Base-by-base conservation (phyloP, 2,888 invertebrate species). In the Halocaridina rubra region DNA sequence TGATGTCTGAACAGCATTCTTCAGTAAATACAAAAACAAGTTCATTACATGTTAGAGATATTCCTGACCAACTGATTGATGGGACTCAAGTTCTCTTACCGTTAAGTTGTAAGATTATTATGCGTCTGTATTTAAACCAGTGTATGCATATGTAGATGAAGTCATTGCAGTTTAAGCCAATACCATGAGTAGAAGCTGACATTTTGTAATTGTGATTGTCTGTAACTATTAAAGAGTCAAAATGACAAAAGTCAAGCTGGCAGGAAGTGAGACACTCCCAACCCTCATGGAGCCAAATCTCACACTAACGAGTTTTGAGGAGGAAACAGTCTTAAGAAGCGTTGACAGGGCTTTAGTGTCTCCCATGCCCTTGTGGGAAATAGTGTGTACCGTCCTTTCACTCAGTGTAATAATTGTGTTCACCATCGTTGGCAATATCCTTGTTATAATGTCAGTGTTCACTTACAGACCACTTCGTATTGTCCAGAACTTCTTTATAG, bases 401-500 rank as follows among this genome's bases (percentile, higher is more conserved):
- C 93, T 98, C 29, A 94, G 95, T 69, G 93, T 97, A 89, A 95
- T 98, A 90, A 97, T 97, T 88, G 92, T 97, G 67, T 93, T 96
- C 88, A 98, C 98, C 30, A 94, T 98, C 85, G 93, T 97, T 80
- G 98, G 98, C 80, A 98, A 98, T 91, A 94, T 96, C 84, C 92
- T 98, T 88, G 98, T 98, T 79, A 97, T 98, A 89, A 93, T 98
- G 59, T 96, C 97, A 90, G 97, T 98, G n/a, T 98, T 98, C 92
- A 97, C 96, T 0, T 97, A 98, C 91, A 95, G 96, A 90, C 97
- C 98, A 1, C 92, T 98, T 76, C 93, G 97, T 88, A 97, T 96
- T 89, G 97, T 97, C 32, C 98, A 98, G 91, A 98, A 98, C 91
- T 98, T 98, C 92, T 98, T 98, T 92, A 96, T 98, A 89, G 97